Percentiles rank a stretch among this genome's conserved stretches.
Conservation (phyloP, 1,140 invertebrate species). For the Psilanteris sp. region DNA sequence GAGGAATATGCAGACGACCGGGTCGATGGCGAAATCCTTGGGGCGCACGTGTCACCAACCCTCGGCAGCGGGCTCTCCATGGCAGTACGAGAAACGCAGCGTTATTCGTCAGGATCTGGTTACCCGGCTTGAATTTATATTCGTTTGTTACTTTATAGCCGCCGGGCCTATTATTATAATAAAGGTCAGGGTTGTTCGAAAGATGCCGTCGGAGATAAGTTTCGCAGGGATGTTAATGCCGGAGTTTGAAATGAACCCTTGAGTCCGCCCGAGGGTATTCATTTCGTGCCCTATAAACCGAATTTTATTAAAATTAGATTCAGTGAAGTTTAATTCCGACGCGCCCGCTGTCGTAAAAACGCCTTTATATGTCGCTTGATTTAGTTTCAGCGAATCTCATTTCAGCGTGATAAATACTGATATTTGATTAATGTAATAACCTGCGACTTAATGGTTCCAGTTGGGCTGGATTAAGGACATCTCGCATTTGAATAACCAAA, state of each 20-base stretch:
- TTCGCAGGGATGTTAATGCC: slow-evolving; percentile 39
- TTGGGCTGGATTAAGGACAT: no score
- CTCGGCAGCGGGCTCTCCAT: slow-evolving; percentile 3
- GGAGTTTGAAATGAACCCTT: slow-evolving; percentile 39
- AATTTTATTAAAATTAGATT: slow-evolving; percentile 55
- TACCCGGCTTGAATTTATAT: slow-evolving; percentile 42
- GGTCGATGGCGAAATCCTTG: slow-evolving; percentile 46
- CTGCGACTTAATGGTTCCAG: not conserved
- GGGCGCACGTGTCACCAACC: slow-evolving; percentile 36
- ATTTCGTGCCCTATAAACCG: slow-evolving; percentile 32
- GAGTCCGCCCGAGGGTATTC: slow-evolving; percentile 2
- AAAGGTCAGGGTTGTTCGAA: slow-evolving; percentile 46
- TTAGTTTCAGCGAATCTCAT: slow-evolving; percentile 12
- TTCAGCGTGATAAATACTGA: slow-evolving; percentile 10
- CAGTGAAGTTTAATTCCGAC: slow-evolving; percentile 24
- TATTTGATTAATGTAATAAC: slow-evolving; percentile 1
- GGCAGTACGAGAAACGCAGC: slow-evolving; percentile 11
- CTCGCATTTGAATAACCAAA: no score
- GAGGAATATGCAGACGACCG: slow-evolving; percentile 42
- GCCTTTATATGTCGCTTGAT: slow-evolving; percentile 5
- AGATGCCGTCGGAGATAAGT: slow-evolving; percentile 42
- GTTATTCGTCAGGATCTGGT: slow-evolving; percentile 25
- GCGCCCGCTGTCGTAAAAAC: slow-evolving; percentile 9
- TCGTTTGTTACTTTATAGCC: slow-evolving; percentile 45
- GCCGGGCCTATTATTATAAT: slow-evolving; percentile 45